These are phyloP conservation scores for Nymphalis polychloros DNA, from an alignment of 2,888 invertebrate genomes.

Conservation along the genomic window DNA sequence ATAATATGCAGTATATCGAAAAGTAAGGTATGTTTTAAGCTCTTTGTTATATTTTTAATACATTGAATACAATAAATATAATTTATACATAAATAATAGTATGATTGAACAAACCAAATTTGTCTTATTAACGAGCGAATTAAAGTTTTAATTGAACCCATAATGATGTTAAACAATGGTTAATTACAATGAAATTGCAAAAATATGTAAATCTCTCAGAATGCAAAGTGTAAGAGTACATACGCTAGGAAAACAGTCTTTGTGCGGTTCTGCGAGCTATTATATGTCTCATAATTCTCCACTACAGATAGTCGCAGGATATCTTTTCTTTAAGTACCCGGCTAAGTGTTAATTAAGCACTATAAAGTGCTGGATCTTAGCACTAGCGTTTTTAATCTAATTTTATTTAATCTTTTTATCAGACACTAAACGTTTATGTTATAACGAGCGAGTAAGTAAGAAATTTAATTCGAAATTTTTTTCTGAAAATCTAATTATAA, in stretches of 20 bases:
- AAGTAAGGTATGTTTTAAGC: too few relatives aligned
- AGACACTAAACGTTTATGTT: constrained; percentile 7
- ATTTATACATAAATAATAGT: too few relatives aligned
- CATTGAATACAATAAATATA: too few relatives aligned
- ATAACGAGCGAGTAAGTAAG: neutral
- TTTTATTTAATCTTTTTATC: constrained; percentile 7
- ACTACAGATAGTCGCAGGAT: constrained; percentile 34
- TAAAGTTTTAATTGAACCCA: too few relatives aligned
- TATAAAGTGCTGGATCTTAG: constrained; percentile 31
- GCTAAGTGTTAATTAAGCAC: constrained; percentile 38
- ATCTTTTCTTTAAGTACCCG: constrained; percentile 31
- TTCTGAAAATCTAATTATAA: neutral
- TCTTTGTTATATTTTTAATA: too few relatives aligned
- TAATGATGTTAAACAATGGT: too few relatives aligned
- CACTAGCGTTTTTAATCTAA: constrained; percentile 28
- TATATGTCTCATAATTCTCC: constrained; percentile 35
- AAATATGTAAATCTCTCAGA: too few relatives aligned
- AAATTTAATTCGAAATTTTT: neutral
- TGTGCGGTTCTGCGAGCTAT: constrained; percentile 10
- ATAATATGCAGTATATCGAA: too few relatives aligned
- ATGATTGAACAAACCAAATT: too few relatives aligned
- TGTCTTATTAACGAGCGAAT: too few relatives aligned
- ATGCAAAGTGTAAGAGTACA: too few relatives aligned
- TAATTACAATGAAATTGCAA: too few relatives aligned
- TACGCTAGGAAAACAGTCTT: neutral